These are phyloP conservation scores for Apotomis turbidana DNA, from an alignment of 2,888 invertebrate genomes.

Conservation along the genomic window DNA sequence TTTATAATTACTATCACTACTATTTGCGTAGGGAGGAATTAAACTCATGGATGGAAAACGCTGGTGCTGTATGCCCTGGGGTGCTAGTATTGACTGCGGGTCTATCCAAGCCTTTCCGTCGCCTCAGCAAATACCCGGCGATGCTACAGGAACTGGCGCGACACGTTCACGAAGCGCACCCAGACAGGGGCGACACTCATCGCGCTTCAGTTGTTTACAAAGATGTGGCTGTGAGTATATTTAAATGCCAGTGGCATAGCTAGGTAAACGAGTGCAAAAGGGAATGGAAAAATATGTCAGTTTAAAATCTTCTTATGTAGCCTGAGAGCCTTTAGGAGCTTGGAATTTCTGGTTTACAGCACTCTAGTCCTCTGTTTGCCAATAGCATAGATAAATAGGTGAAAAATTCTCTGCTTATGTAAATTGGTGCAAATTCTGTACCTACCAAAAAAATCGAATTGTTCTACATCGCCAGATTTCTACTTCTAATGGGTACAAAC, in stretches of 20 bases:
- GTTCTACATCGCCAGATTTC: too few species aligned
- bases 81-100: conserved; percentile 95
- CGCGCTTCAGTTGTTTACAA: conserved; percentile 97
- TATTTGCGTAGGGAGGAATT: conserved; percentile 86
- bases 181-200: conserved; percentile 98
- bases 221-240: conserved; percentile 92
- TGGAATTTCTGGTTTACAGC: too few species aligned
- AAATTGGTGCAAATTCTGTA: too few species aligned
- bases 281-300: neutral
- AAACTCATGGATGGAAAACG: conserved; percentile 93
- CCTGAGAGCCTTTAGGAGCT: too few species aligned
- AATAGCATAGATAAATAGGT: too few species aligned
- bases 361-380: too few species aligned
- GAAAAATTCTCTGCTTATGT: too few species aligned
- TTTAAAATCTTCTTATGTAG: too few species aligned
- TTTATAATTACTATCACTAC: neutral
- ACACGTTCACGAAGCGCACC: conserved; percentile 97
- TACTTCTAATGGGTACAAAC: too few species aligned
- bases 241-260: conserved; percentile 22
- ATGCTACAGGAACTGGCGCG: conserved; percentile 97
- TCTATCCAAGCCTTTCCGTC: conserved; percentile 96
- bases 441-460: too few species aligned
- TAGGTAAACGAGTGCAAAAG: neutral
- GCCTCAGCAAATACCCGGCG: conserved; percentile 97
- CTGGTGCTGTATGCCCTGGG: conserved; percentile 93